Percentiles rank a stretch among this genome's conserved stretches.
These are phyloP conservation scores for Pseudomyrmex sp. DNA, from an alignment of 1,140 invertebrate genomes.

Conservation along the genomic window DNA sequence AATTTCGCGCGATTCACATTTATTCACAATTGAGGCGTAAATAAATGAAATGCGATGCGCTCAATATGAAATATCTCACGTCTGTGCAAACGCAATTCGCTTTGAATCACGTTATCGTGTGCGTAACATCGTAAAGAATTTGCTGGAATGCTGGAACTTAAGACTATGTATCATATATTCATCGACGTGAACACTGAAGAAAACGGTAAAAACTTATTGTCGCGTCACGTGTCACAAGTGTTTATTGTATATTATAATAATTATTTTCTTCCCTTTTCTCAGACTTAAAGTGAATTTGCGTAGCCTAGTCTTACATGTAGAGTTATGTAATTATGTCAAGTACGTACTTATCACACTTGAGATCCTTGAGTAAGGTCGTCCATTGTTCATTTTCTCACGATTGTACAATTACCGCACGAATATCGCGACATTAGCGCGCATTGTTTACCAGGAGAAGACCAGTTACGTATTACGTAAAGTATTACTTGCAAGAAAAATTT, in stretches of 20 bases:
- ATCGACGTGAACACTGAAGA: constrained; percentile 7
- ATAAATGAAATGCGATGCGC: not conserved
- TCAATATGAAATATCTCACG: not conserved
- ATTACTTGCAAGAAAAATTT: constrained; percentile 9
- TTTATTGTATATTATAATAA: no score
- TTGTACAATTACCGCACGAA: constrained; percentile 8
- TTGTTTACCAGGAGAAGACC: not conserved
- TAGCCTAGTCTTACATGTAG: not conserved
- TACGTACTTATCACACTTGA: constrained; percentile 23
- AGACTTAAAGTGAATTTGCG: not conserved
- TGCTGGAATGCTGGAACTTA: not conserved
- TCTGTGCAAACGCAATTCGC: not conserved
- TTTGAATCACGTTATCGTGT: not conserved
- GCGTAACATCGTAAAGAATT: not conserved
- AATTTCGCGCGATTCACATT: not conserved
- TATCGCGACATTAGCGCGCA: not conserved
- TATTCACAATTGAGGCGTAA: not conserved
- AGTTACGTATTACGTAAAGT: constrained; percentile 7
- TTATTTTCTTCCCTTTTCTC: not conserved
- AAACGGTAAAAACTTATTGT: not conserved
- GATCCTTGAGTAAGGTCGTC: constrained; percentile 32
- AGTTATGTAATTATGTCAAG: not conserved
- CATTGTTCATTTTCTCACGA: not conserved
- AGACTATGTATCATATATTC: not conserved
- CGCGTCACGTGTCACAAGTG: not conserved